phyloP scores from a whole-genome alignment of 2,797 vertebrate genomes.

The Enteromius fasciolatus region DNA sequence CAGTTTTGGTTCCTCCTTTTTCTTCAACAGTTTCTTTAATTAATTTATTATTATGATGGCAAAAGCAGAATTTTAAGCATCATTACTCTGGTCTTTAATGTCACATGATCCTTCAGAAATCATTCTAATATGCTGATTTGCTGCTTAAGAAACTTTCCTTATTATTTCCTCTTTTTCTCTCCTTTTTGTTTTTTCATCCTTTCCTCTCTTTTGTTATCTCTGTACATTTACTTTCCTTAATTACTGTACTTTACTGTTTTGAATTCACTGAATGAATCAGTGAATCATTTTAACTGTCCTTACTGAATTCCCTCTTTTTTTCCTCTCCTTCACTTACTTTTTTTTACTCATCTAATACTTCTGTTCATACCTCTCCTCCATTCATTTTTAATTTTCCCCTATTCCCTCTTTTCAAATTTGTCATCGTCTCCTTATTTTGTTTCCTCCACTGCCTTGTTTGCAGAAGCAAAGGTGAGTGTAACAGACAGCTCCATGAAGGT shows the following conservation, averaged over 20 bases:
- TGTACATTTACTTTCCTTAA: background rate
- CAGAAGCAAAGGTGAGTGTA: background rate
- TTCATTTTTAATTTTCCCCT: background rate
- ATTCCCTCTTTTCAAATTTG: background rate
- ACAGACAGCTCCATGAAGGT: constrained; percentile 21
- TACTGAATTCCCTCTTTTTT: background rate
- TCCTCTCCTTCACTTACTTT: background rate
- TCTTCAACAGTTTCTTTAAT: background rate
- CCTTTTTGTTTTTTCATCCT: background rate
- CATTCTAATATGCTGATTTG: background rate
- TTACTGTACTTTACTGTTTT: background rate
- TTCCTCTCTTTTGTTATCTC: background rate
- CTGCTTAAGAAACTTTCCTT: too few species aligned
- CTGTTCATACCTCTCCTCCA: background rate
- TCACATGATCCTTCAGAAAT: background rate
- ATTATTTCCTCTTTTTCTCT: background rate
- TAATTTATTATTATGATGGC: background rate
- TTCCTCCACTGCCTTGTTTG: constrained; percentile 1
- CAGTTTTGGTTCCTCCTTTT: background rate
- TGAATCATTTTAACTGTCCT: background rate
- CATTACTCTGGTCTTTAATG: background rate
- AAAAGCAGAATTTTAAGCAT: background rate
- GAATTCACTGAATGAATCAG: background rate
- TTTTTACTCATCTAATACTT: background rate
- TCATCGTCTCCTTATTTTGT: background rate